Base-by-base conservation (phyloP, 2,888 invertebrate genomes). In the Rapana venosa region DNA sequence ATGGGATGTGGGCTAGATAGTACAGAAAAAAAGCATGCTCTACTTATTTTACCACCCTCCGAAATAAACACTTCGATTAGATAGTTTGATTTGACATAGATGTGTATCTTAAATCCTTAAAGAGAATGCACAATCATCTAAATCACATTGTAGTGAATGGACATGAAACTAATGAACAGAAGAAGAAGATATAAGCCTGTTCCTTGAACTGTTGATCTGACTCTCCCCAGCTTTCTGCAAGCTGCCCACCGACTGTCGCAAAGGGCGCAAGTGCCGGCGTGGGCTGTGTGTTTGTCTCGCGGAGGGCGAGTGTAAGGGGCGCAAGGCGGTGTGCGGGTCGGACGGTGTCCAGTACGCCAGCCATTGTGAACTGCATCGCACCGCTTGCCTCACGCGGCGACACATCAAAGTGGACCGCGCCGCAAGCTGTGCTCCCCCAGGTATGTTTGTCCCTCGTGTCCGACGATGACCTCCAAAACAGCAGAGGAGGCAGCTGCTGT, bases 171-270 rank as follows among this genome's bases (percentile, higher is more conserved):
- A 47, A 47, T 8, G 47, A 47, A 8, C 47, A 47, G 47, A 47
- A 22, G 66, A 22, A 66, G 26, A 66, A 26, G 66, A 1, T 66
- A 26, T 66, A 66, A 22, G 13, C 20, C 26, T 66, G 66, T 66
- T 61, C 61, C 4, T 15, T 61, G 15, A 47, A 2, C 47, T 47
- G 47, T 47, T 2, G 47, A 47, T 47, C 47, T 66, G 22, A 22
- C 26, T 20, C 35, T 79, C 32, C 79, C 32, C 96, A 97, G 97
- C 97, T 96, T 97, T 97, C 11, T 97, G 97, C 95, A 95, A 97
- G 88, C 97, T 97, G 56, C 97, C 97, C 94, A 97, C 85, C 20
- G 94, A 97, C 95, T 97, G 97, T 96, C 97, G 97, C 84, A 97
- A 97, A 30, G 96, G 96, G 17, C 97, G 97, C 90, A 97, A 97